Percentiles rank a stretch among this genome's conserved stretches.
These are phyloP conservation scores for Paracyclopina nana DNA, from an alignment of 1,140 invertebrate species.

Conservation along the genomic window DNA sequence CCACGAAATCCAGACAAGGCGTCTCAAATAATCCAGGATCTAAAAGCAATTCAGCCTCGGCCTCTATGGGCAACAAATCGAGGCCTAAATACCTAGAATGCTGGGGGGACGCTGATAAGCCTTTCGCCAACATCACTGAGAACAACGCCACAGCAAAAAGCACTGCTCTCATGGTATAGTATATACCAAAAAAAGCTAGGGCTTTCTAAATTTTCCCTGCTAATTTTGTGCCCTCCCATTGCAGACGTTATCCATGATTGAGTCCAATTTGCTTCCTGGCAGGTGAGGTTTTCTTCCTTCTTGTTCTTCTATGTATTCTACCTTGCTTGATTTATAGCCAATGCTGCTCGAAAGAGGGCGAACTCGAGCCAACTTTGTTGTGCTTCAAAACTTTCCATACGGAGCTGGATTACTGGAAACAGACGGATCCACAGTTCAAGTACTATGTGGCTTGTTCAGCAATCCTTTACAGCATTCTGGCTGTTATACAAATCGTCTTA, in stretches of 20 bases:
- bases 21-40: too few species aligned
- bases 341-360: constrained; percentile 36
- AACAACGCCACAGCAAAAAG: constrained; percentile 66
- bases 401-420: constrained; percentile 50
- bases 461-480: constrained; percentile 49
- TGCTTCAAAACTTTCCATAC: constrained; percentile 50
- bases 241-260: constrained; percentile 40
- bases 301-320: constrained; percentile 9
- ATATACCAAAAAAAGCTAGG: not conserved
- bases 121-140: constrained; percentile 77
- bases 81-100: constrained; percentile 65
- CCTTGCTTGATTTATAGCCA: constrained; percentile 28
- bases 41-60: too few species aligned
- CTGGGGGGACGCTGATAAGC: constrained; percentile 83
- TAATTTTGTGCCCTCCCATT: not conserved
- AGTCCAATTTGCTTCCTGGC: constrained; percentile 56
- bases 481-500: constrained; percentile 51
- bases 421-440: constrained; percentile 58
- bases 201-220: not conserved
- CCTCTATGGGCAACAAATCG: too few species aligned
- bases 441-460: constrained; percentile 57
- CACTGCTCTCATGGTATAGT: constrained; percentile 66
- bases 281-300: too few species aligned
- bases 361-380: constrained; percentile 45
- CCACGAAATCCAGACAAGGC: too few species aligned